Conservation (phyloP, 2,888 invertebrate species). For the Cataglyphis altisquamis region DNA sequence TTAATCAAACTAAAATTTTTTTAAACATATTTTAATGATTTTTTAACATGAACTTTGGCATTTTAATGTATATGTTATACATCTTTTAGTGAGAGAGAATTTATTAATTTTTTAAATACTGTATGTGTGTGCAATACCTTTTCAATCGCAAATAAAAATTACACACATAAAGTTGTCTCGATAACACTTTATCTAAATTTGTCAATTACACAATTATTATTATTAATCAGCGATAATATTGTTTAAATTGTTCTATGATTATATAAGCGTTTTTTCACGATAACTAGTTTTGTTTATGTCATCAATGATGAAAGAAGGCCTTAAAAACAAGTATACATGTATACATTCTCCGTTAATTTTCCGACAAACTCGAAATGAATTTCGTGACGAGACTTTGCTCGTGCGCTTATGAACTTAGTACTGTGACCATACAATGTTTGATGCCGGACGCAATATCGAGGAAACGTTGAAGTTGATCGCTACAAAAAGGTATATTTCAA, state of each 20-base stretch:
- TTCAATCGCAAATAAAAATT: background rate
- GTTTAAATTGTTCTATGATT: background rate
- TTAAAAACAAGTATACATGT: background rate
- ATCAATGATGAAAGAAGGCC: background rate
- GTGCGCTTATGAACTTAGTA: constrained; percentile 52
- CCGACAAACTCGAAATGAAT: constrained; percentile 56
- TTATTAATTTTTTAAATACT: background rate
- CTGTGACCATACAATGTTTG: constrained; percentile 21
- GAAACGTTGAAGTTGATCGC: constrained; percentile 26
- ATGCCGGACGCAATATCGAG: constrained; percentile 18
- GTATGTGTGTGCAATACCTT: background rate
- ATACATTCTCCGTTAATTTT: constrained; percentile 44
- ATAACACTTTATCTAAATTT: background rate
- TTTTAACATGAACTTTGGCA: background rate
- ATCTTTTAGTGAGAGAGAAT: background rate
- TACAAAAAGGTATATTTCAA: constrained; percentile 39
- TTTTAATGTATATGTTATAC: background rate
- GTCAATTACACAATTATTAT: background rate
- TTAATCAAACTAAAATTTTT: constrained; percentile 31
- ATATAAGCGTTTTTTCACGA: background rate
- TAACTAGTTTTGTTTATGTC: background rate
- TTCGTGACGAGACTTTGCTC: constrained; percentile 55
- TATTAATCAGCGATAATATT: background rate
- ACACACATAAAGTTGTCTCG: background rate
- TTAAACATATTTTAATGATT: background rate